Conservation (phyloP, 2,888 invertebrate genomes). For the Morpho deidamia region DNA sequence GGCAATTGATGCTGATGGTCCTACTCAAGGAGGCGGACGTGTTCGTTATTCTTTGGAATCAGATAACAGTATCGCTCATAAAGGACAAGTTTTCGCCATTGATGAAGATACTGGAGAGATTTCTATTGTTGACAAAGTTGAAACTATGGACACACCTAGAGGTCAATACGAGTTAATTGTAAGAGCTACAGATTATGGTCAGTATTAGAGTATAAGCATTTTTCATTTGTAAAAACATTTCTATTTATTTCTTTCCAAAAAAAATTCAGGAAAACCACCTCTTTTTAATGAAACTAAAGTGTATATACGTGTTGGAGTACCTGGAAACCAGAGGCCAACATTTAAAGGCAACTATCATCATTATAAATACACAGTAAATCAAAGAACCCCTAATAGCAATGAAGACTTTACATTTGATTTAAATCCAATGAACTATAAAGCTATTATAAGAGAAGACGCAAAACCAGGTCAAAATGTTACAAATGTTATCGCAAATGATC, state of each 20-base stretch:
- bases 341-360: slow-evolving; percentile 85
- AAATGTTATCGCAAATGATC: slow-evolving; percentile 85
- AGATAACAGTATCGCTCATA: slow-evolving; percentile 82
- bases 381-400: slow-evolving; percentile 46
- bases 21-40: slow-evolving; percentile 83
- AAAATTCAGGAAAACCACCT: slow-evolving; percentile 75
- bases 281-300: slow-evolving; percentile 82
- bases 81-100: slow-evolving; percentile 81
- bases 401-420: slow-evolving; percentile 72
- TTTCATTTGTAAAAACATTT: not conserved
- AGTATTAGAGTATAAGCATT: slow-evolving; percentile 7
- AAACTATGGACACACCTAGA: slow-evolving; percentile 85
- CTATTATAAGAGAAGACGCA: slow-evolving; percentile 84
- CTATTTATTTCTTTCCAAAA: not conserved
- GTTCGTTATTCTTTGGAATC: slow-evolving; percentile 82
- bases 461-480: slow-evolving; percentile 83
- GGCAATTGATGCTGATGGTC: slow-evolving; percentile 88
- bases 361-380: slow-evolving; percentile 60
- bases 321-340: slow-evolving; percentile 89
- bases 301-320: slow-evolving; percentile 86
- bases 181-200: slow-evolving; percentile 85
- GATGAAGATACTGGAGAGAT: slow-evolving; percentile 85
- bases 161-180: slow-evolving; percentile 85
- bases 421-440: slow-evolving; percentile 85
- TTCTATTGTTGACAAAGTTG: slow-evolving; percentile 79